Evolutionary conservation across 2,113 vertebrate genomes (phyloP).

Genomic region (Eulemur macaco): DNA sequence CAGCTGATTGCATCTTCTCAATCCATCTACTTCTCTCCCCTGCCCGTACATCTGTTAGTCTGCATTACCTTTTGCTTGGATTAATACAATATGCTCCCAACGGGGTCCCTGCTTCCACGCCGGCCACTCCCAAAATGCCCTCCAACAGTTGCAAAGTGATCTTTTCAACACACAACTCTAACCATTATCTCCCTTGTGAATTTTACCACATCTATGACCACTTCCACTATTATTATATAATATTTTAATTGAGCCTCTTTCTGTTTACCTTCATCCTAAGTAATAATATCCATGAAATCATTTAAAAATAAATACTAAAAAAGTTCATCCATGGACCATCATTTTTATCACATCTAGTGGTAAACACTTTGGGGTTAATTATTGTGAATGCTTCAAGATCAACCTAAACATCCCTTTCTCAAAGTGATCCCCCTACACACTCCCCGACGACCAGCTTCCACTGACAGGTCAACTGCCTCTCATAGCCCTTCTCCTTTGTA

Average conservation of each 20-base stretch:
- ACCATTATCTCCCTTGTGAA: background rate
- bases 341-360: background rate
- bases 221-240: background rate
- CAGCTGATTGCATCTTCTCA: background rate
- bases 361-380: background rate
- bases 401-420: conserved; percentile 9
- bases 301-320: background rate
- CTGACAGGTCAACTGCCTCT: background rate
- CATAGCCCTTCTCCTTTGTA: background rate
- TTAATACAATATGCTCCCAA: background rate
- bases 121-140: background rate
- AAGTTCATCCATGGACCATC: background rate
- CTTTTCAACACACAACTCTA: background rate
- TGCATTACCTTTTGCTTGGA: background rate
- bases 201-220: background rate
- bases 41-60: background rate
- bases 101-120: background rate
- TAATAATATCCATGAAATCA: conserved; percentile 19
- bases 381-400: conserved; percentile 26
- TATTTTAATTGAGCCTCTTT: background rate
- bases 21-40: background rate
- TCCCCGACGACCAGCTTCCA: background rate
- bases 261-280: background rate
- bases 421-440: background rate
- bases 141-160: background rate